A percentile compares a stretch with the other conserved stretches of the same genome.
These are phyloP conservation scores for Bombus turneri DNA, from an alignment of 1,140 invertebrate species.

Conservation along the genomic window DNA sequence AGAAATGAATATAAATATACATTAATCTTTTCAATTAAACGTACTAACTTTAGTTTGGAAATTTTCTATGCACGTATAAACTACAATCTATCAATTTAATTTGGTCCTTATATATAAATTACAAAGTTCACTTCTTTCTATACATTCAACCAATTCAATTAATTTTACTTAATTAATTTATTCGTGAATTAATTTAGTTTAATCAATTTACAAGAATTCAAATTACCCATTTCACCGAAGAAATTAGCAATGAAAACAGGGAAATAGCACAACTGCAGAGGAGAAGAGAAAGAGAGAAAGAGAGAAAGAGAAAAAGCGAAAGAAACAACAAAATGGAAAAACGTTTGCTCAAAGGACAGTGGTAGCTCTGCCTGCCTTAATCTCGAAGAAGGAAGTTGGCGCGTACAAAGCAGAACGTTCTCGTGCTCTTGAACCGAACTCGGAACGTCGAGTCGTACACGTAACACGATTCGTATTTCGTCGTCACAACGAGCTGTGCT, in stretches of 20 bases:
- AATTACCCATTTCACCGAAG: too few relatives aligned
- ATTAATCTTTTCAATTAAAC: neutral
- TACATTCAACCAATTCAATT: too few relatives aligned
- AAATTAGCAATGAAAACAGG: neutral
- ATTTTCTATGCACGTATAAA: neutral
- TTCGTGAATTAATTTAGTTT: too few relatives aligned
- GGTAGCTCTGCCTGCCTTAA: neutral
- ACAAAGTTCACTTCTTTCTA: too few relatives aligned
- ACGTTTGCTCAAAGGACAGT: constrained; percentile 10
- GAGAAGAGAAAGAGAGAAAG: neutral
- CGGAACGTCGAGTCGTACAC: constrained; percentile 49
- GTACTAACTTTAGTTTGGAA: neutral
- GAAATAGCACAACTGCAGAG: neutral
- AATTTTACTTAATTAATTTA: too few relatives aligned
- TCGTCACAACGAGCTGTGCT: constrained; percentile 58
- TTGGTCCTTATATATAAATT: too few relatives aligned
- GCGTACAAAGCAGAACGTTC: constrained; percentile 37
- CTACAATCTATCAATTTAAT: too few relatives aligned
- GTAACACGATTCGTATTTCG: constrained; percentile 56
- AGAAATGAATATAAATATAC: neutral
- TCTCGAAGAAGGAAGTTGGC: constrained; percentile 38
- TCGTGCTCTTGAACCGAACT: constrained; percentile 23
- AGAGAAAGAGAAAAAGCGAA: too few relatives aligned
- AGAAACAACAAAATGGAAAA: neutral
- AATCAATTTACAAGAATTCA: too few relatives aligned